Evolutionary conservation across 2,797 vertebrate species (phyloP).

Genomic region (Trachops cirrhosus): DNA sequence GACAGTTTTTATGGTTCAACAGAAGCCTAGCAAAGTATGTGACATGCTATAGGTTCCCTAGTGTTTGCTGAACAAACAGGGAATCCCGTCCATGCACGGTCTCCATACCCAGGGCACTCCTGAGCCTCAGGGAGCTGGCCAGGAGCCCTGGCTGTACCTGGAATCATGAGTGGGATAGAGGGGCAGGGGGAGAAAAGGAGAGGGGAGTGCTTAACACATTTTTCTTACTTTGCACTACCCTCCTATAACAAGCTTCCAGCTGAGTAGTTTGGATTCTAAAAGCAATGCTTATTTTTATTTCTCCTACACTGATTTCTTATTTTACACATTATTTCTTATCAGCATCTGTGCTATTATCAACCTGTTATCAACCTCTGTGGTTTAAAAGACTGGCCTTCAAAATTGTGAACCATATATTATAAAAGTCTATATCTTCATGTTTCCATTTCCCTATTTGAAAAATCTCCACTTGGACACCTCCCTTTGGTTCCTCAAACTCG

Average conservation of each 20-base stretch:
- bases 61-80: neutral
- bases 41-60: too few species aligned
- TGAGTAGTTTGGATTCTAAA: neutral
- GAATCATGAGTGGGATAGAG: too few species aligned
- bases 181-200: neutral
- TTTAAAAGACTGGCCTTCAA: neutral
- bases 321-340: neutral
- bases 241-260: neutral
- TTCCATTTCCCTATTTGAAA: neutral
- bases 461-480: neutral
- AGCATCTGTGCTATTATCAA: neutral
- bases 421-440: neutral
- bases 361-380: neutral
- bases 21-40: neutral
- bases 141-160: neutral
- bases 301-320: neutral
- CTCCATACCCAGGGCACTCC: neutral
- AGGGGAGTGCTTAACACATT: accelerated
- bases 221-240: neutral
- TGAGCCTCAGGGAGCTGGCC: neutral
- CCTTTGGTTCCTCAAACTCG: neutral
- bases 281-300: neutral
- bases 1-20: neutral
- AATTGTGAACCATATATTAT: neutral
- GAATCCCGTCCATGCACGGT: neutral